These are phyloP conservation scores for Tragelaphus buxtoni DNA, from an alignment of 2,113 vertebrate species.

Conservation along the genomic window DNA sequence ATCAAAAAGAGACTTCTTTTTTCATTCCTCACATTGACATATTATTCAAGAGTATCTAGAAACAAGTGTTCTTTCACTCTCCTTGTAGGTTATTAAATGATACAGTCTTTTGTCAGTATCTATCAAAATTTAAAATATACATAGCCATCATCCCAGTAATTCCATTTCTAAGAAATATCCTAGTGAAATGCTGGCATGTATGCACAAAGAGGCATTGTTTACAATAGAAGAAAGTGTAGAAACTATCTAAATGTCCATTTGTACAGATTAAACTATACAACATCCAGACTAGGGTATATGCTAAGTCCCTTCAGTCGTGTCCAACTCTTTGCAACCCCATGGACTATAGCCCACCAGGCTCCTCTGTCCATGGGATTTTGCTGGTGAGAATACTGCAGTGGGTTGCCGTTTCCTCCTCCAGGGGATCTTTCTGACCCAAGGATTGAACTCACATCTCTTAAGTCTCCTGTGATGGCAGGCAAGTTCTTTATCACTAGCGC, in stretches of 20 bases:
- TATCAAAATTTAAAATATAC: constrained; percentile 16
- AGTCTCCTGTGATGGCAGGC: not conserved
- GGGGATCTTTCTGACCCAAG: not conserved
- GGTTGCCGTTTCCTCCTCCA: not conserved
- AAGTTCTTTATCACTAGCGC: not conserved
- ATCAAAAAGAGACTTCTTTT: not conserved
- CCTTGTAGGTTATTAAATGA: not conserved
- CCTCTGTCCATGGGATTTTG: not conserved
- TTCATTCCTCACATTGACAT: not conserved
- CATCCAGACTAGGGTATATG: not conserved
- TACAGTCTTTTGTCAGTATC: not conserved
- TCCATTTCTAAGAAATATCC: not conserved
- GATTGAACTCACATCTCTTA: not conserved
- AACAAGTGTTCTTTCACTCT: not conserved
- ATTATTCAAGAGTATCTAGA: not conserved
- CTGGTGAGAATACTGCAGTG: not conserved
- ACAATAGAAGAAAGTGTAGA: not conserved
- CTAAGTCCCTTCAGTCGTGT: not conserved
- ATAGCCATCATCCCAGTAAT: not conserved
- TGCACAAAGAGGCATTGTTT: not conserved
- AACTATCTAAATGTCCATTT: not conserved
- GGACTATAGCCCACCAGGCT: not conserved
- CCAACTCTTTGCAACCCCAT: not conserved
- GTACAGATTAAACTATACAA: not conserved
- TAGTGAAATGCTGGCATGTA: not conserved